Conservation (phyloP, 2,113 vertebrate genomes). For the Amazona vittata region DNA sequence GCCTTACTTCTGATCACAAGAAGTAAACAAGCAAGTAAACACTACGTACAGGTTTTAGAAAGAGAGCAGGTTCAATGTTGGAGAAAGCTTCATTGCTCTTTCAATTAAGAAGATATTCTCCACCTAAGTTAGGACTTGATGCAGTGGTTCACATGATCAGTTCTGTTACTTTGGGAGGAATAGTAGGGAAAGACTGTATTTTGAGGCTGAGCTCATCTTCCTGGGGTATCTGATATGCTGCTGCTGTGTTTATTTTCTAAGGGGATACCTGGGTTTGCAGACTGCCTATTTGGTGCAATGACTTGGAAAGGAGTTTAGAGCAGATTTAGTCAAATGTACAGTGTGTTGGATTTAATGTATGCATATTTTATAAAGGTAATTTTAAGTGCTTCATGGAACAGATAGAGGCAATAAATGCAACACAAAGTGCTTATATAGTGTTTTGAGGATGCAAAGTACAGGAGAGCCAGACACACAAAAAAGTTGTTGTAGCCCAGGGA, state of each 20-base stretch:
- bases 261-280: not conserved
- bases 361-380: slow-evolving; percentile 10
- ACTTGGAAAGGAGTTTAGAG: not conserved
- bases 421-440: not conserved
- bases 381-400: slow-evolving; percentile 16
- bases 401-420: not conserved
- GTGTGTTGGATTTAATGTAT: not conserved
- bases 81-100: not conserved
- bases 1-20: not conserved
- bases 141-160: not conserved
- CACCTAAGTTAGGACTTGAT: not conserved
- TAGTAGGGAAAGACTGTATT: not conserved
- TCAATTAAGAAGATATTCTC: not conserved
- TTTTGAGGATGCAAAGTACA: not conserved
- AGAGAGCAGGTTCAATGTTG: not conserved
- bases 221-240: not conserved
- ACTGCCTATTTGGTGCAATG: not conserved
- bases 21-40: not conserved
- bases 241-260: not conserved
- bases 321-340: not conserved
- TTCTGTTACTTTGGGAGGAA: not conserved
- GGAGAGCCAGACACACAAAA: not conserved
- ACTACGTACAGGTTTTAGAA: not conserved
- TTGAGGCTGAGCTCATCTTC: not conserved
- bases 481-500: not conserved